A percentile compares a stretch with the other conserved stretches of the same genome.
Conservation (phyloP, 2,797 vertebrate species). For the Furcifer pardalis region DNA sequence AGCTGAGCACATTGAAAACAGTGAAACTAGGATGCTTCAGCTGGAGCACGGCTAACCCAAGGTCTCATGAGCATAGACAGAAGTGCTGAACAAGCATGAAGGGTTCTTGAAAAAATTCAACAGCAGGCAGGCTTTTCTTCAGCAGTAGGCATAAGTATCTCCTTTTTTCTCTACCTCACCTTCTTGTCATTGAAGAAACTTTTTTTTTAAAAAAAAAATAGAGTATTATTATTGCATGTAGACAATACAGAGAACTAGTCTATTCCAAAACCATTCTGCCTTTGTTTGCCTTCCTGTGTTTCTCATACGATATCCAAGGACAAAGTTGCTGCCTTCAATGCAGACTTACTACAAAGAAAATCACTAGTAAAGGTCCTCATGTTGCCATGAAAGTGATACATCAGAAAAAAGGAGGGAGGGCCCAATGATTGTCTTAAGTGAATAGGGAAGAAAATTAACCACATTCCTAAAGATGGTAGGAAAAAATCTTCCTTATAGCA, state of each 20-base stretch:
- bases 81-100: slow-evolving; percentile 69
- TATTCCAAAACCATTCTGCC: slow-evolving; percentile 70
- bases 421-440: slow-evolving; percentile 54
- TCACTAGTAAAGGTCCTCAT: slow-evolving; percentile 50
- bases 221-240: slow-evolving; percentile 37
- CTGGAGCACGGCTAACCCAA: slow-evolving; percentile 56
- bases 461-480: slow-evolving; percentile 58
- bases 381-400: slow-evolving; percentile 50
- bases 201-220: slow-evolving; percentile 60
- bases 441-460: slow-evolving; percentile 50
- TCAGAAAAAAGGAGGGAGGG: slow-evolving; percentile 54
- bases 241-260: slow-evolving; percentile 71
- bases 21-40: slow-evolving; percentile 35
- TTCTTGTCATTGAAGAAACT: slow-evolving; percentile 77
- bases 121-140: slow-evolving; percentile 75
- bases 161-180: slow-evolving; percentile 68
- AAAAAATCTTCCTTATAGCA: slow-evolving; percentile 59
- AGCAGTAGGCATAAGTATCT: slow-evolving; percentile 65
- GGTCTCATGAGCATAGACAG: slow-evolving; percentile 73
- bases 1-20: slow-evolving; percentile 57
- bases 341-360: slow-evolving; percentile 57
- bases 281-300: slow-evolving; percentile 67
- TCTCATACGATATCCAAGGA: slow-evolving; percentile 61
- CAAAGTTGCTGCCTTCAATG: slow-evolving; percentile 48
- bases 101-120: slow-evolving; percentile 73